Evolutionary conservation across 2,888 invertebrate genomes (phyloP), one percentile per base, ranked within the genome.

Genomic region (Tenthredo notha): DNA sequence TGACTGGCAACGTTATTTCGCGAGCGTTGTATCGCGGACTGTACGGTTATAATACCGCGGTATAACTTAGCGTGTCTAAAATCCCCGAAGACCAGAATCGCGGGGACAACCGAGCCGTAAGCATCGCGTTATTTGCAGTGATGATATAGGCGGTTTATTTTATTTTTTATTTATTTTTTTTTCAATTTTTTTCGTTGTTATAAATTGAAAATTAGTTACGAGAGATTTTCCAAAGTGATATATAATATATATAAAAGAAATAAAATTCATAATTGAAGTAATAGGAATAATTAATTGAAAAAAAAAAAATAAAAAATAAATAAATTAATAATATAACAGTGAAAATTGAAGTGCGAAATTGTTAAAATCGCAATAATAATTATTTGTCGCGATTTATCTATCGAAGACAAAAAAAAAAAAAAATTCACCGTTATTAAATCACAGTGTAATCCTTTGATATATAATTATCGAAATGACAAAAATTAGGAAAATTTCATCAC

Each of bases 51-150:
- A 37, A 37, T 37, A 40, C 29, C 25, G 6, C 37, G n/a, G 50
- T 77, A 77, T 77, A 77, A 54, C 77, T 33, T 54, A 77, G 77
- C 77, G 29, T 50, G 77, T 29, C 15, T 77, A 29, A 54, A 77
- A 54, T 54, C 50, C 54, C 6, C 50, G 29, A 33, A 54, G 33
- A 4, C 50, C 80, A 80, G 80, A 80, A 80, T 40, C 80, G 80
- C 61, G 61, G 61, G 50, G 80, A 80, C 58, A 80, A 33, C 33
- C 80, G 80, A 61, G 58, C 61, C 80, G 80, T 80, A 21, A 40
- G n/a, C 6, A 61, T 61, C 67, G 67, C 15, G 67, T 15, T 33
- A 33, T 67, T 67, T 5, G 33, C 67, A 33, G 67, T 67, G 67
- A 61, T 67, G 18, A 67, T 33, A 67, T 2, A 67, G 29, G 25